Conservation (phyloP, 1,140 invertebrate genomes). For the Drosophila quadrilineata region DNA sequence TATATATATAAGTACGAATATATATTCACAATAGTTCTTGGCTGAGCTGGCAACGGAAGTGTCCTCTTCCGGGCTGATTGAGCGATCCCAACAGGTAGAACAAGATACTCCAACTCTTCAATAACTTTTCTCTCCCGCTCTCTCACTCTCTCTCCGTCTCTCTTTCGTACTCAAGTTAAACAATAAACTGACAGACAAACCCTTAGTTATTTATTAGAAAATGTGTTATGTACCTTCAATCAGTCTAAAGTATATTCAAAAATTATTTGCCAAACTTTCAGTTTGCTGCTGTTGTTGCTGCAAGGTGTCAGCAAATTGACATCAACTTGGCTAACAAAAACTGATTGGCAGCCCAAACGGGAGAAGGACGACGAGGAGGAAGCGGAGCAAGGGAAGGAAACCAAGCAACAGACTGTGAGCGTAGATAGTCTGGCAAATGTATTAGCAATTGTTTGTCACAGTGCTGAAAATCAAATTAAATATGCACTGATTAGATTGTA, state of each 20-base stretch:
- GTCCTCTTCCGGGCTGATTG: background rate
- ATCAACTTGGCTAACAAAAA: conserved; percentile 20
- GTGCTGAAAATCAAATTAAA: conserved; percentile 72
- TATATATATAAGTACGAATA: no score
- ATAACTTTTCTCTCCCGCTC: background rate
- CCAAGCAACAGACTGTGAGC: background rate
- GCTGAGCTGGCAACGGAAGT: conserved; percentile 17
- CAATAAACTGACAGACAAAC: conserved; percentile 1
- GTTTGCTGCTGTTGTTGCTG: background rate
- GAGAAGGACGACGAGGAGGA: background rate
- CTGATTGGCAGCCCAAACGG: conserved; percentile 27
- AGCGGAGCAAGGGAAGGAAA: no score
- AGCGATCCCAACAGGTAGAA: conserved; percentile 1
- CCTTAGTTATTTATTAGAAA: no score
- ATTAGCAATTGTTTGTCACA: conserved; percentile 43
- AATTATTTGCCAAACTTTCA: no score
- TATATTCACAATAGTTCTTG: no score
- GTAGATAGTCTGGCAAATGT: conserved; percentile 1
- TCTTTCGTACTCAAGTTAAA: background rate
- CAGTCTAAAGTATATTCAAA: background rate
- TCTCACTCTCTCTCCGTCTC: background rate
- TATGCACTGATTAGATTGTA: conserved; percentile 73
- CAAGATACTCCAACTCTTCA: background rate
- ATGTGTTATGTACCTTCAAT: no score
- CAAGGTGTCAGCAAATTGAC: conserved; percentile 26